Base-by-base conservation (phyloP, 2,797 vertebrate genomes). In the Premnoplex brunnescens region DNA sequence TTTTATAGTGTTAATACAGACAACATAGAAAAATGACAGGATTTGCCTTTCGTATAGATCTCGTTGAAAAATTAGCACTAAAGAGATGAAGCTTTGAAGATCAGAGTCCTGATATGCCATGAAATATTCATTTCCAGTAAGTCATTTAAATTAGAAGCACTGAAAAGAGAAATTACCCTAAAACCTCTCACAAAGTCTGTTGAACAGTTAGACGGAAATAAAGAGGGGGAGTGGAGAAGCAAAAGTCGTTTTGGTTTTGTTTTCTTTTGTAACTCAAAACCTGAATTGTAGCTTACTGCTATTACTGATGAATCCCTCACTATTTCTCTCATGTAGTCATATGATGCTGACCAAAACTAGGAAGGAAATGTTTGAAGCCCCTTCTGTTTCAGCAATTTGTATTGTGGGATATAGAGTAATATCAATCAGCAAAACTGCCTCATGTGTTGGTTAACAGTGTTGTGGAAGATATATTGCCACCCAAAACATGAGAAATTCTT, bases 41-140 rank as follows among this genome's bases (percentile, higher is more conserved):
- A 67, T 84, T 86, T 93, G 85, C 39, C 73, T 91, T 92, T 81
- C 6, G 2, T 81, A 60, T 23, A 66, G 22, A 36, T 78, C 59
- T 84, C 92, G 66, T 75, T 88, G 66, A 95, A 93, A 72, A 96
- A 95, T 86, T 89, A 89, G 36, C 24, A 26, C 62, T 93, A 78
- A 93, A 93, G 82, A 69, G 62, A 91, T 0, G 14, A 88, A 85
- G 23, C 58, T 81, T 91, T 94, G 79, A 88, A 85, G 89, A 85
- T 55, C 30, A 23, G 51, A 81, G 55, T 78, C 39, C 32, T 59
- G 54, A 76, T 86, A 91, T 46, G 28, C 43, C 36, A 78, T 88
- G 62, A 93, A 93, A 92, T 93, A 89, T 73, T 93, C 5, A 86
- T 92, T 96, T 89, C 48, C 63, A 88, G 46, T 69, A 89, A 92